Percentiles rank a stretch among this genome's conserved stretches.
Evolutionary conservation across 1,140 invertebrate genomes (phyloP).

Genomic region (Platorchestia sp.): DNA sequence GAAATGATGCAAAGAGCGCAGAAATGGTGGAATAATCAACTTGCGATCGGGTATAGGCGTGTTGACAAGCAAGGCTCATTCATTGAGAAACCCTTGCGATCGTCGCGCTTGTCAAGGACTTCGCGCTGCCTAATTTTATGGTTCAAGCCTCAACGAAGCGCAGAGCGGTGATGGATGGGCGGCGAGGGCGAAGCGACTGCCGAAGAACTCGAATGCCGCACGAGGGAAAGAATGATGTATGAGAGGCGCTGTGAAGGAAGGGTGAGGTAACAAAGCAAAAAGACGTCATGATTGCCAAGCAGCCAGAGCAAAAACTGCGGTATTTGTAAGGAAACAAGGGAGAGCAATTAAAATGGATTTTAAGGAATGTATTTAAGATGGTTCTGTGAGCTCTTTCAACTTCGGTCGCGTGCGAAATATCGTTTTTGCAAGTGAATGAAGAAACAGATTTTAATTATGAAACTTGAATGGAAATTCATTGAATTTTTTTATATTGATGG

Average conservation of each 20-base stretch:
- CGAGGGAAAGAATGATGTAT: background rate
- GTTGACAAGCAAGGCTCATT: background rate
- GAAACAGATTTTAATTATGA: too few species aligned
- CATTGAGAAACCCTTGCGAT: background rate
- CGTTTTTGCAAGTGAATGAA: too few species aligned
- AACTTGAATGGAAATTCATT: too few species aligned
- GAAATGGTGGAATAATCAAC: background rate
- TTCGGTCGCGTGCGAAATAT: background rate
- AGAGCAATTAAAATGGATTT: background rate
- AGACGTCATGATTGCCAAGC: background rate
- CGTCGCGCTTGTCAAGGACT: background rate
- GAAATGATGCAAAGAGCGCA: background rate
- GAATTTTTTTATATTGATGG: too few species aligned
- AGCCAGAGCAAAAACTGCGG: background rate
- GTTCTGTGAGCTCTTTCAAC: background rate
- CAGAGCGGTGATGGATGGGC: background rate
- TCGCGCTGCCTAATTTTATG: conserved; percentile 43
- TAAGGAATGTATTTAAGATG: background rate
- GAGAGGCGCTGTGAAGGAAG: background rate
- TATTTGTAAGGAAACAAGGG: background rate
- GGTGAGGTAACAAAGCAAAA: background rate
- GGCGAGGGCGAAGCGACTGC: background rate
- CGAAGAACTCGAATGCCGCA: background rate
- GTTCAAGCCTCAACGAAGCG: background rate
- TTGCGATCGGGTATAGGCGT: background rate